Percentiles rank a stretch among this genome's conserved stretches.
Evolutionary conservation across 2,113 vertebrate species (phyloP).

Genomic region (Proterorhinus semilunaris): DNA sequence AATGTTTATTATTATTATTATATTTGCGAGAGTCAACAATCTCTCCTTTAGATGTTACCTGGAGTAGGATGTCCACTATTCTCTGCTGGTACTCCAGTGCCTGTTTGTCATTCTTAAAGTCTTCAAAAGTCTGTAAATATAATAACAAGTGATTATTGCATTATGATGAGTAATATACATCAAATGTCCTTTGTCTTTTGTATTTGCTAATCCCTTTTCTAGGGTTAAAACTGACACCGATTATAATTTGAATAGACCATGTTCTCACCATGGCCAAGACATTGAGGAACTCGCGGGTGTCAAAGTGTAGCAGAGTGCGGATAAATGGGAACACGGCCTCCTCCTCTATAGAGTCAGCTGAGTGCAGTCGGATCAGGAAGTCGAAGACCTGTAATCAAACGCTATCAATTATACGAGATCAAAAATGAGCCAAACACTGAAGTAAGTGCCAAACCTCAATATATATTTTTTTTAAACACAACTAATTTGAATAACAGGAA

Average conservation of each 20-base stretch:
- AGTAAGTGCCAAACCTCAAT: neutral
- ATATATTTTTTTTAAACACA: neutral
- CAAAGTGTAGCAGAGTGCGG: conserved; percentile 91
- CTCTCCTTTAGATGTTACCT: conserved; percentile 71
- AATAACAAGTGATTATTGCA: conserved; percentile 12
- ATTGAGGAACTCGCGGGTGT: conserved; percentile 96
- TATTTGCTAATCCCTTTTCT: no score
- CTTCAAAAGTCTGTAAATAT: conserved; percentile 91
- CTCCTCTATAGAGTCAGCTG: conserved; percentile 81
- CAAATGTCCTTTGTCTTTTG: no score
- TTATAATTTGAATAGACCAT: conserved; percentile 39
- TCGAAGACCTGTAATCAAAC: conserved; percentile 86
- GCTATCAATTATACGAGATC: neutral
- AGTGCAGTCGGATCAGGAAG: conserved; percentile 94
- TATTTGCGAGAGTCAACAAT: neutral
- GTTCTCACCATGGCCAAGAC: conserved; percentile 92
- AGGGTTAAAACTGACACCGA: neutral
- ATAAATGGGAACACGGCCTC: conserved; percentile 92
- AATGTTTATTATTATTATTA: no score
- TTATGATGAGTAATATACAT: neutral
- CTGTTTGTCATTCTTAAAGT: conserved; percentile 98
- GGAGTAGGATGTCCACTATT: conserved; percentile 95
- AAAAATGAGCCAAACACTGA: neutral
- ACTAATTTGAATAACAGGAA: neutral
- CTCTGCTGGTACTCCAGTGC: conserved; percentile 97